Base-by-base conservation (phyloP, 1,140 invertebrate genomes). In the Leguminivora glycinivorella region DNA sequence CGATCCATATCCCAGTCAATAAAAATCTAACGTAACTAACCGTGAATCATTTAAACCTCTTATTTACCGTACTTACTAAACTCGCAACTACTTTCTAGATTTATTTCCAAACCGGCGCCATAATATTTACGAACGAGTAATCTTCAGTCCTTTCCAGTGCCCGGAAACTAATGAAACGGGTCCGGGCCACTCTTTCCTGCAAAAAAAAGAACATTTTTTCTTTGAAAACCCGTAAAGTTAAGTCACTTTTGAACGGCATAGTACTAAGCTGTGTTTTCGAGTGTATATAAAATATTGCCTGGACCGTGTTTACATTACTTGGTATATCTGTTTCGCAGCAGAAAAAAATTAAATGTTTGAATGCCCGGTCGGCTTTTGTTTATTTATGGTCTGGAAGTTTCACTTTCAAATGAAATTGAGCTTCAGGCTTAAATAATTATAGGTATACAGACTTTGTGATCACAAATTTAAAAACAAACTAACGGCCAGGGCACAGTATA, bases 201-300 rank as follows among this genome's bases (percentile, higher is more conserved):
- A 22, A 22, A 22, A 52, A 52, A 52, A 52, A 52, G 47, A 10
- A 1, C 7, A 52, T 9, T 19, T 22, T 22, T 22, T n/a, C 17
- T 9, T 52, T 9, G 9, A n/a, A 52, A 22, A 9, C 7, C 19
- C 47, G 9, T n/a, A 52, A 52, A 52, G 47, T 52, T 52, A 52
- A 19, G 47, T 22, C 47, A 52, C 19, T 52, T 52, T 22, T 3
- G 47, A 52, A 52, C 47, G 7, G 19, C 6, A 22, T 22, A 52
- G 47, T 43, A 43, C 1, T 26, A 14, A 9, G 24, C 58, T 63
- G 58, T 63, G 58, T 34, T 63, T 29, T 63, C 58, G 26, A 29
- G 58, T 63, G 58, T 63, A 63, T 14, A 63, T 63, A 63, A 63
- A 63, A 63, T 63, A 63, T 63, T 26, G 26, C 58, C 26, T 26